Evolutionary conservation across 2,113 vertebrate genomes (phyloP).

Genomic region (Carassius auratus): DNA sequence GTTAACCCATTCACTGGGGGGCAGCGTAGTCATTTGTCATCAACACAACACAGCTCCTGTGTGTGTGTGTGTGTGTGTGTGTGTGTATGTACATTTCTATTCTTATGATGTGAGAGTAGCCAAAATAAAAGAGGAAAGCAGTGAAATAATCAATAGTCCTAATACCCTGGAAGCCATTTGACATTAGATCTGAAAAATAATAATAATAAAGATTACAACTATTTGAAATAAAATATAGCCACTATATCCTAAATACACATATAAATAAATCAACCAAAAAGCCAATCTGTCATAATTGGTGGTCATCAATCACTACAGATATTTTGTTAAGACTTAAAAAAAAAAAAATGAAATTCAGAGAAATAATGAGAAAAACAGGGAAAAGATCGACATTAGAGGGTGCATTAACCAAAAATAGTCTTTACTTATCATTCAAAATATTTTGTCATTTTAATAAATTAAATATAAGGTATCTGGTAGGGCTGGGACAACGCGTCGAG

Average conservation of each 20-base stretch:
- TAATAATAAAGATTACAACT: not conserved
- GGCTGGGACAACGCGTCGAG: too few species aligned
- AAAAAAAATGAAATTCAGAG: too few species aligned
- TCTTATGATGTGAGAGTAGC: not conserved
- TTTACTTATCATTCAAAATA: too few species aligned
- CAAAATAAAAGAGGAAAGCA: not conserved
- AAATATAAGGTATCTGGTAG: too few species aligned
- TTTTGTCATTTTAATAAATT: too few species aligned
- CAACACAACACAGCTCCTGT: not conserved
- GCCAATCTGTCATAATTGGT: not conserved
- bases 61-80: not conserved
- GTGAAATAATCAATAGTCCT: not conserved
- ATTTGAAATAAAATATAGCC: not conserved
- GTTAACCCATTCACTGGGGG: slow-evolving; percentile 6
- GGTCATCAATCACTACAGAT: not conserved
- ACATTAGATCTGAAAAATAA: not conserved
- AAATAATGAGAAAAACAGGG: too few species aligned
- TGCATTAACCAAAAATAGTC: too few species aligned
- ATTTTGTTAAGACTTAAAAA: too few species aligned
- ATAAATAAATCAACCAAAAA: not conserved
- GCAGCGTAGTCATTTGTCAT: slow-evolving; percentile 21
- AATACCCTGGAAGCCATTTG: not conserved
- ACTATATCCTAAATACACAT: not conserved
- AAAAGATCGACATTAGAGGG: too few species aligned
- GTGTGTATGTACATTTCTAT: not conserved